These are phyloP conservation scores for Mactromeris polynyma DNA, from an alignment of 2,888 invertebrate genomes.

Conservation along the genomic window DNA sequence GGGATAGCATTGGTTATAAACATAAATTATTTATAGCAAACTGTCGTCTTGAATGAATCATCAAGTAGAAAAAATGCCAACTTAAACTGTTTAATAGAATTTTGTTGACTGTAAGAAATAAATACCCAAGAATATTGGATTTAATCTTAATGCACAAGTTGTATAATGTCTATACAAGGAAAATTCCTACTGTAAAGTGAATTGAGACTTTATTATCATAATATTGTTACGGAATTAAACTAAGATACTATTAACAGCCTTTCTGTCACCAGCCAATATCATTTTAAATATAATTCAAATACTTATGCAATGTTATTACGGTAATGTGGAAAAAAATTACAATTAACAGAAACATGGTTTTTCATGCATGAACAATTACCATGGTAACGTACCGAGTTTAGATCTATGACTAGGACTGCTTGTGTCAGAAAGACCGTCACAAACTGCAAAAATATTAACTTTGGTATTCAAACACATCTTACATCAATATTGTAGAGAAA, in stretches of 20 bases:
- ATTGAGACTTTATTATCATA: not conserved
- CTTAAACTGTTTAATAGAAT: not conserved
- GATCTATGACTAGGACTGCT: slow-evolving; percentile 72
- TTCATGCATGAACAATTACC: slow-evolving; percentile 24
- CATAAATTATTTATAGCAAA: not conserved
- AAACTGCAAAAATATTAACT: slow-evolving; percentile 52
- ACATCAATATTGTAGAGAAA: not conserved
- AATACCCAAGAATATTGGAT: not conserved
- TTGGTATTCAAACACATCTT: not conserved
- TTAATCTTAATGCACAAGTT: not conserved
- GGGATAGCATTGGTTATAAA: slow-evolving; percentile 3
- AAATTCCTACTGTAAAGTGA: not conserved
- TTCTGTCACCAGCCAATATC: not conserved
- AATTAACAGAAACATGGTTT: not conserved
- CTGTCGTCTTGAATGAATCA: not conserved
- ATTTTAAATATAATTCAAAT: not conserved
- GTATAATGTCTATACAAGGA: too few relatives aligned
- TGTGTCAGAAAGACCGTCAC: slow-evolving; percentile 67
- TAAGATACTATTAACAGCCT: too few relatives aligned
- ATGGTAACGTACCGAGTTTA: slow-evolving; percentile 63
- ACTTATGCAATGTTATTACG: not conserved
- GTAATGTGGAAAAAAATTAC: not conserved
- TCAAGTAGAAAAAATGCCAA: not conserved
- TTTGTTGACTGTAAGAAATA: not conserved
- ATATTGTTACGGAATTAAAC: not conserved